These are phyloP conservation scores for Chaenocephalus aceratus DNA, from an alignment of 2,113 vertebrate genomes.

Conservation along the genomic window DNA sequence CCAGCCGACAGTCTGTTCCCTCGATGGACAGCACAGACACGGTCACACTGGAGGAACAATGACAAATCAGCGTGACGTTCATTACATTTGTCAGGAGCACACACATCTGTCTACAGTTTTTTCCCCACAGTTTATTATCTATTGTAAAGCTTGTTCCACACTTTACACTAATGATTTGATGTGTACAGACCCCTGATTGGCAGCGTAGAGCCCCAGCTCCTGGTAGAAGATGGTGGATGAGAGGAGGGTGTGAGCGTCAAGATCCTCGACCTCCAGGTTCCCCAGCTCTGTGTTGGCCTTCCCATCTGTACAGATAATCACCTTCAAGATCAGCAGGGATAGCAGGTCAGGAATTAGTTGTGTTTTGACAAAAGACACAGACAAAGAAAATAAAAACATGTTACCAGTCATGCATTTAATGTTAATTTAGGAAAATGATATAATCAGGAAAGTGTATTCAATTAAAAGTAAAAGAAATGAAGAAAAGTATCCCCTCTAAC, in stretches of 20 bases:
- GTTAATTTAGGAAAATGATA: too few relatives aligned
- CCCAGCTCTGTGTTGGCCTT: constrained; percentile 84
- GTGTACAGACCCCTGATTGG: constrained; percentile 72
- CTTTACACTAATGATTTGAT: too few relatives aligned
- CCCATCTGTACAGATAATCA: constrained; percentile 86
- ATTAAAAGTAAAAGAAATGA: too few relatives aligned
- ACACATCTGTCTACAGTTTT: too few relatives aligned
- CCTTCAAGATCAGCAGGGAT: constrained; percentile 71
- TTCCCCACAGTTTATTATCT: background rate
- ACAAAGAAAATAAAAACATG: too few relatives aligned
- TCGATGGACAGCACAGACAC: constrained; percentile 85
- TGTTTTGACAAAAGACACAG: background rate
- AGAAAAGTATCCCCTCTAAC: too few relatives aligned
- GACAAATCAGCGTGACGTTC: constrained; percentile 19
- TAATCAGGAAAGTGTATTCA: too few relatives aligned
- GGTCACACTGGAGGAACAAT: constrained; percentile 73
- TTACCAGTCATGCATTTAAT: too few relatives aligned
- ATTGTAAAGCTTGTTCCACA: background rate
- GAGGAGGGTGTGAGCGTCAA: constrained; percentile 64
- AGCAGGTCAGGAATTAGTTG: constrained; percentile 19
- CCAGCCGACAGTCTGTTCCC: constrained; percentile 84
- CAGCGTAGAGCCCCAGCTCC: constrained; percentile 80
- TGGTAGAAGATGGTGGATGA: constrained; percentile 85
- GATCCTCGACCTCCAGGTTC: constrained; percentile 79
- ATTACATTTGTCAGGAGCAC: background rate